Base-by-base conservation (phyloP, 2,113 vertebrate species). In the Pongo abelii region DNA sequence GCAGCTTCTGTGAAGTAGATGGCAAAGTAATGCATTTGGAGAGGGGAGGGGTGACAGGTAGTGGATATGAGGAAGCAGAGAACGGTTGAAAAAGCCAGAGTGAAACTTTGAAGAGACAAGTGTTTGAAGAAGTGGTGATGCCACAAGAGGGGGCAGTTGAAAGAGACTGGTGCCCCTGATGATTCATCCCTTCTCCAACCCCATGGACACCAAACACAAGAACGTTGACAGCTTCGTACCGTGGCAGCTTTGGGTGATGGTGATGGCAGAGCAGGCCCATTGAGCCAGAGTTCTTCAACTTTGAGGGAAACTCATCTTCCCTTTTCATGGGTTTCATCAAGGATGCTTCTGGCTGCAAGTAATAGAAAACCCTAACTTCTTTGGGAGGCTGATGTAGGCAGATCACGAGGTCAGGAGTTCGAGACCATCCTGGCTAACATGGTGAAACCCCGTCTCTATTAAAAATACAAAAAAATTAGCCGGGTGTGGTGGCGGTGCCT, bases 401-500 rank as follows among this genome's bases (percentile, higher is more conserved):
- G 52, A 20, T 55, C 52, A 55, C 2, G 18, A 55, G 52, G 52
- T 55, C 52, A 20, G 52, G 52, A 55, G 52, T 20, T 55, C 46
- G 1, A 46, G 46, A 46, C 46, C 46, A 46, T 46, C 46, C 46
- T 46, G 46, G 46, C 46, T 46, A 46, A 46, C 46, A 46, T 46
- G 46, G 46, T 46, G 46, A 46, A 46, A 46, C 46, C 46, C 46
- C 46, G 46, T 46, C 46, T 46, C 46, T 46, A 46, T 1, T 8
- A 46, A 46, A 46, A 46, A 46, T 46, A 46, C 1, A 46, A 55
- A 55, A 55, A 55, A 55, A 18, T 20, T 55, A 55, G 52, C 52
- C 0, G 1, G 52, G 18, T 2, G 2, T 7, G 18, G 18, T 55
- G 18, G 18, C 6, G 0, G 52, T 0, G 18, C 52, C 52, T 55